Evolutionary conservation across 2,113 vertebrate genomes (phyloP).

Genomic region (Microtus montanus): DNA sequence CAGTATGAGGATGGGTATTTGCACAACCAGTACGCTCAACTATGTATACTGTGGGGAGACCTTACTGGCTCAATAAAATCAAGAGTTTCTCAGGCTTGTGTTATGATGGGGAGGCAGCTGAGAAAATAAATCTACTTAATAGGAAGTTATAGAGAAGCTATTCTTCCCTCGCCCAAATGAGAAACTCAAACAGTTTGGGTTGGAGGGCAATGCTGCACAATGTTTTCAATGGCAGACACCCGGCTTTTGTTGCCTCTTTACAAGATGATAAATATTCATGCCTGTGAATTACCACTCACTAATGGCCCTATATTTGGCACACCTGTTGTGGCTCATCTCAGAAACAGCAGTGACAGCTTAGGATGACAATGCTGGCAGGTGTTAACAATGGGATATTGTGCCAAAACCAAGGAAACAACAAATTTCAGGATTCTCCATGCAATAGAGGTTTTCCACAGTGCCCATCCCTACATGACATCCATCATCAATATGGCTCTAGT

Average conservation of each 20-base stretch:
- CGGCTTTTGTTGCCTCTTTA: conserved; percentile 49
- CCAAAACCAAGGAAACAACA: conserved; percentile 38
- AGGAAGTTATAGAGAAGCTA: conserved; percentile 57
- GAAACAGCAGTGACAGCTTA: conserved; percentile 59
- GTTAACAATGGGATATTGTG: conserved; percentile 64
- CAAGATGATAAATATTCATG: conserved; percentile 74
- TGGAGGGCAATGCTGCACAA: background rate
- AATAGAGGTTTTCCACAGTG: background rate
- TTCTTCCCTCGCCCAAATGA: conserved; percentile 40
- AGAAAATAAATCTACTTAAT: conserved; percentile 57
- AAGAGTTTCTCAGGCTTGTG: background rate
- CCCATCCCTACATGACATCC: background rate
- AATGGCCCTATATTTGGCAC: conserved; percentile 67
- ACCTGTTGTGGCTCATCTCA: conserved; percentile 71
- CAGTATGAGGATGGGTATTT: background rate
- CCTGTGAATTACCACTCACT: conserved; percentile 56
- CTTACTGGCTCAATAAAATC: conserved; percentile 17
- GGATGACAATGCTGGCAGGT: conserved; percentile 60
- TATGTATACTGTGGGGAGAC: background rate
- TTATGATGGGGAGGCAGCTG: conserved; percentile 28
- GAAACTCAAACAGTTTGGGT: conserved; percentile 53
- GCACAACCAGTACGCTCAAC: background rate
- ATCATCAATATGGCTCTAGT: background rate
- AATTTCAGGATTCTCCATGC: conserved; percentile 23
- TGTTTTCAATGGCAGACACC: conserved; percentile 56